Evolutionary conservation across 2,888 invertebrate species (phyloP).

Genomic region (Rotaria macrura): DNA sequence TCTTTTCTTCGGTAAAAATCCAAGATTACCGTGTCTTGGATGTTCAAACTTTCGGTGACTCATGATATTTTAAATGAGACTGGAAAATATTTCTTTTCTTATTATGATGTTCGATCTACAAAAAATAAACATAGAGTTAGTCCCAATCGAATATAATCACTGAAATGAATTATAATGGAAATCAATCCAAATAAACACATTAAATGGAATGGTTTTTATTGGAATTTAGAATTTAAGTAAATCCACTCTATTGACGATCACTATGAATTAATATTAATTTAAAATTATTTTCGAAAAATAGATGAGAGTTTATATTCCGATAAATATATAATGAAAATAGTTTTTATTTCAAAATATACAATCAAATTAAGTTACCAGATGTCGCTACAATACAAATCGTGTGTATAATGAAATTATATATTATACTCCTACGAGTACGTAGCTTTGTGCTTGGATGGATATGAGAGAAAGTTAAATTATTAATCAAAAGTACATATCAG

Average conservation of each 20-base stretch:
- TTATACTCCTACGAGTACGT: too few species aligned
- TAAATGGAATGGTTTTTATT: neutral
- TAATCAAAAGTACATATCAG: too few species aligned
- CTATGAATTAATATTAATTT: neutral
- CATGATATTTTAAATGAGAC: constrained; percentile 46
- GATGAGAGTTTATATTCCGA: neutral
- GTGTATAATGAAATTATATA: too few species aligned
- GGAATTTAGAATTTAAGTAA: neutral
- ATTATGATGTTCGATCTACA: neutral
- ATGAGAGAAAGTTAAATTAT: too few species aligned
- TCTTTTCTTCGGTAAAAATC: constrained; percentile 97
- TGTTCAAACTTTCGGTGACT: constrained; percentile 99
- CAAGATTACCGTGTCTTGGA: constrained; percentile 98
- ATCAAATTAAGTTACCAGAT: neutral
- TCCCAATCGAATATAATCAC: neutral
- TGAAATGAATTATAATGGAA: neutral
- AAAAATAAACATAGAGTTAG: neutral
- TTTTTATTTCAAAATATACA: neutral
- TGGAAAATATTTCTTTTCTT: neutral
- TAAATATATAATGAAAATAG: neutral
- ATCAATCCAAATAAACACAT: neutral
- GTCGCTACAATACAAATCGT: neutral
- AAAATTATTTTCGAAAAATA: neutral
- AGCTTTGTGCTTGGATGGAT: too few species aligned
- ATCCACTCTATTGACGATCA: neutral